Evolutionary conservation across 1,140 invertebrate genomes (phyloP).

Genomic region (Drosophila orena): DNA sequence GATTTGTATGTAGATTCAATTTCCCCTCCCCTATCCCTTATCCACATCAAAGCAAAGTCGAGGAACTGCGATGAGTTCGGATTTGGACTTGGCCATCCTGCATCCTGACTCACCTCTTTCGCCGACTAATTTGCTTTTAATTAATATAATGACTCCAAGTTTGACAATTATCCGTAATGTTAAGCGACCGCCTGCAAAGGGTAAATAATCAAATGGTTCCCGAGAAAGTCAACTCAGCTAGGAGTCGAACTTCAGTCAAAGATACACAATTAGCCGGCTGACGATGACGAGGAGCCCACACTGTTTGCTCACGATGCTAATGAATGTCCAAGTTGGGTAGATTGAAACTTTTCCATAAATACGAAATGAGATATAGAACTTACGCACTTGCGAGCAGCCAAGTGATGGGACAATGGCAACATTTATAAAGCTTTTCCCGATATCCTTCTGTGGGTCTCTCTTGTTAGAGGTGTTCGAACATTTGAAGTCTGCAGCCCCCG

Average conservation of each 20-base stretch:
- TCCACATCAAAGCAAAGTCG: conserved; percentile 53
- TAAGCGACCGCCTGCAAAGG: conserved; percentile 42
- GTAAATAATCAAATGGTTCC: conserved; percentile 60
- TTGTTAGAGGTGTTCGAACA: conserved; percentile 24
- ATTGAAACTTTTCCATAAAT: conserved; percentile 17
- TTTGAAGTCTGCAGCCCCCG: conserved; percentile 15
- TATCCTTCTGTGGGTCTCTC: conserved; percentile 6
- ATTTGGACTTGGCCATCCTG: conserved; percentile 7
- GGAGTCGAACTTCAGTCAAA: conserved; percentile 16
- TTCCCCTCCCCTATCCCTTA: conserved; percentile 26
- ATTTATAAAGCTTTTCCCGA: conserved; percentile 15
- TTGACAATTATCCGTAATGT: conserved; percentile 72
- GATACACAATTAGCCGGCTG: conserved; percentile 22
- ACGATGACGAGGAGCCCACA: background rate
- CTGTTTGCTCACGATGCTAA: conserved; percentile 26
- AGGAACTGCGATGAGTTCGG: conserved; percentile 39
- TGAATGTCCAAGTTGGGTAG: conserved; percentile 15
- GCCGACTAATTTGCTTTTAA: conserved; percentile 79
- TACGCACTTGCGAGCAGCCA: conserved; percentile 6
- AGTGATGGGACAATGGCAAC: conserved; percentile 20
- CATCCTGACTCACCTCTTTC: conserved; percentile 35
- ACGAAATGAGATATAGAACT: conserved; percentile 6
- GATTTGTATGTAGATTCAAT: conserved; percentile 82
- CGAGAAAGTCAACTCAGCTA: conserved; percentile 8
- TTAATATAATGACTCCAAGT: conserved; percentile 80